These are phyloP conservation scores for Drosophila nigricruria DNA, from an alignment of 2,888 invertebrate genomes.

Conservation along the genomic window DNA sequence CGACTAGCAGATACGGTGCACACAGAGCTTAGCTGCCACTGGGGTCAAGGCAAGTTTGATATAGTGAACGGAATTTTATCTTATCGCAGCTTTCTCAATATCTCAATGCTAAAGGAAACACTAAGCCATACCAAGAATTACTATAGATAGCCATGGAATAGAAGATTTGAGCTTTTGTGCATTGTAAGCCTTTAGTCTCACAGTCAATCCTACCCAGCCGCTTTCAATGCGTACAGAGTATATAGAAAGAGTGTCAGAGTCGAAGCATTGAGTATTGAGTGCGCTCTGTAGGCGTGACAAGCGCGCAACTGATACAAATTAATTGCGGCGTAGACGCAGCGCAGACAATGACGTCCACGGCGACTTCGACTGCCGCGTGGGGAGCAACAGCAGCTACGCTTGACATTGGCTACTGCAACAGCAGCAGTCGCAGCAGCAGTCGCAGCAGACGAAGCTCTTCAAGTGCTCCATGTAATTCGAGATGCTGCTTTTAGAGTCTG, in stretches of 20 bases:
- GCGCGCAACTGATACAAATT: slow-evolving; percentile 60
- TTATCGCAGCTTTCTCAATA: background rate
- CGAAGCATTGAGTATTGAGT: slow-evolving; percentile 19
- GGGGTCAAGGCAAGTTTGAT: too few species aligned
- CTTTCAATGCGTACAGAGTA: background rate
- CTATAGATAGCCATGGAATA: too few species aligned
- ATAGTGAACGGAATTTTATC: background rate
- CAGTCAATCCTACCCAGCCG: background rate
- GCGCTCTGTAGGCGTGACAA: slow-evolving; percentile 57
- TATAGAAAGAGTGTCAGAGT: background rate
- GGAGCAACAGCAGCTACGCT: slow-evolving; percentile 21
- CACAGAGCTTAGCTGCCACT: too few species aligned
- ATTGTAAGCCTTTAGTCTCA: background rate
- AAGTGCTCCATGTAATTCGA: slow-evolving; percentile 53
- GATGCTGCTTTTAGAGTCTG: slow-evolving; percentile 43
- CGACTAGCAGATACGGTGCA: background rate
- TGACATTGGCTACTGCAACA: slow-evolving; percentile 44
- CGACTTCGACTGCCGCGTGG: slow-evolving; percentile 31
- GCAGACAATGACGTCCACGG: slow-evolving; percentile 43
- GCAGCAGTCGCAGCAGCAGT: background rate
- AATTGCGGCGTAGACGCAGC: slow-evolving; percentile 65
- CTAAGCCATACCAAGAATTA: background rate
- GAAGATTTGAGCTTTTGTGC: background rate
- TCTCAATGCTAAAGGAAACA: background rate
- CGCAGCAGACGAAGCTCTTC: slow-evolving; percentile 44